These are phyloP conservation scores for Aproaerema taeniolella DNA, from an alignment of 2,888 invertebrate species.

Conservation along the genomic window DNA sequence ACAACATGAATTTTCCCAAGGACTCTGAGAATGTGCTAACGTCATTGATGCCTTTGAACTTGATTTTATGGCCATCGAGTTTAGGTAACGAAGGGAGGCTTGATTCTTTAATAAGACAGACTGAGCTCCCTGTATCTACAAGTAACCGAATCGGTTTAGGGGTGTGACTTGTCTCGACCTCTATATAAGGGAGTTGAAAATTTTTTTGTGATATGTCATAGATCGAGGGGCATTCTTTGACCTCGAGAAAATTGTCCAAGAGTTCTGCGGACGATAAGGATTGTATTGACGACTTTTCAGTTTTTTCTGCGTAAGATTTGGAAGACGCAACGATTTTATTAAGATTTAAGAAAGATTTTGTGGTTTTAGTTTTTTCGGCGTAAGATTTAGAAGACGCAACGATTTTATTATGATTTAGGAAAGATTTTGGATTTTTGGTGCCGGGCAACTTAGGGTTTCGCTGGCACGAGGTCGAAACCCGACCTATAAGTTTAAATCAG, in stretches of 20 bases:
- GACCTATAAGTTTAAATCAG: conserved; percentile 6
- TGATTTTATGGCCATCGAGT: neutral
- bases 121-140: conserved; percentile 1
- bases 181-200: conserved; percentile 2
- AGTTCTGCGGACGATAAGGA: no score
- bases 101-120: neutral
- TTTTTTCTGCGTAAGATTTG: no score
- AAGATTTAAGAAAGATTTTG: neutral
- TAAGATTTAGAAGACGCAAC: no score
- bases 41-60: conserved; percentile 3
- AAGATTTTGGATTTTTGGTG: neutral
- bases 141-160: neutral
- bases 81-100: neutral
- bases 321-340: neutral
- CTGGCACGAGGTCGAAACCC: conserved; percentile 1
- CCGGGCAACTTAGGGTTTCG: neutral
- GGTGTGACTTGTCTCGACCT: neutral
- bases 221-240: neutral
- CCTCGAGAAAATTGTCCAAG: neutral
- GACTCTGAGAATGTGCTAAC: neutral
- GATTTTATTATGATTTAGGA: neutral
- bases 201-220: no score
- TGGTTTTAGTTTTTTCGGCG: no score
- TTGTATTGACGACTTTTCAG: no score
- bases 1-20: neutral